phyloP scores from a whole-genome alignment of 2,113 vertebrate species.

The Bothrops jararaca region DNA sequence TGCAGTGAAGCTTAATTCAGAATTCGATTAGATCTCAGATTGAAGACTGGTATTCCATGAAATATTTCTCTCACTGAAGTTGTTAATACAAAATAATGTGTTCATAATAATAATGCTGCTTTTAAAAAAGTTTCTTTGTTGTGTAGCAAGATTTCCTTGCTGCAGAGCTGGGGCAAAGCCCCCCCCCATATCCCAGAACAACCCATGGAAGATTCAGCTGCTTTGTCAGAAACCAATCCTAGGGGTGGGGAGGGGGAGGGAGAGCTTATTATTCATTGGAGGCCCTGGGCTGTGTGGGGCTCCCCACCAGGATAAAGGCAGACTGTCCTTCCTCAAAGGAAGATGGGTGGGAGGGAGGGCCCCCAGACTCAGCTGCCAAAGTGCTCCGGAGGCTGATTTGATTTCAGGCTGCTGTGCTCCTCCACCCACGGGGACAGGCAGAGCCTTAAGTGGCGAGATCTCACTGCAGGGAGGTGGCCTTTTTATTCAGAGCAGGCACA shows the following conservation, averaged over 20 bases:
- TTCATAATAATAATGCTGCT: neutral
- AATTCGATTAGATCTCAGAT: neutral
- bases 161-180: neutral
- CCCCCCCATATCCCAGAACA: neutral
- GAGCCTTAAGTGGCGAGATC: neutral
- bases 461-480: neutral
- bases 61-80: neutral
- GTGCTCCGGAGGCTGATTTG: constrained; percentile 1
- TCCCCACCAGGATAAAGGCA: constrained; percentile 14
- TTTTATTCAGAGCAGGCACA: constrained; percentile 27
- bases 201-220: too few relatives aligned
- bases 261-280: neutral
- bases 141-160: neutral
- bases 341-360: neutral
- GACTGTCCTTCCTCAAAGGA: constrained; percentile 10
- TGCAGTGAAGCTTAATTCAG: neutral
- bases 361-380: neutral
- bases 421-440: neutral
- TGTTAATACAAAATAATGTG: neutral
- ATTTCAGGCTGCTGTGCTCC: neutral
- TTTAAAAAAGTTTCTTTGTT: neutral
- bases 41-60: neutral
- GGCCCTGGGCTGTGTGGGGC: neutral
- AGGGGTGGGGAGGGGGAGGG: too few relatives aligned
- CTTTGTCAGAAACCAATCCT: neutral